Evolutionary conservation across 2,797 vertebrate genomes (phyloP).

Genomic region (Enteromius argenteus): DNA sequence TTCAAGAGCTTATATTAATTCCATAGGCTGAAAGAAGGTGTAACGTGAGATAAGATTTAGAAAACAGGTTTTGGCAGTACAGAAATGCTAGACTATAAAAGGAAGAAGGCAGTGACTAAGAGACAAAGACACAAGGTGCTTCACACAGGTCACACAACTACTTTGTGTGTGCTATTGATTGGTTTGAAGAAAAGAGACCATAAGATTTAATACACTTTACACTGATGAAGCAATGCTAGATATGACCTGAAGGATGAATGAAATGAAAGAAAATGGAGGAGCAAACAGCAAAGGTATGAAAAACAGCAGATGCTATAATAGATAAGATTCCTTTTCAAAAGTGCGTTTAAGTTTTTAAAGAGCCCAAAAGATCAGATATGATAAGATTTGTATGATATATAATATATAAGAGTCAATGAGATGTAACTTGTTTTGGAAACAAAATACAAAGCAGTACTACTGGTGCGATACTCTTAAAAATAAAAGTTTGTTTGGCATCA

Average conservation of each 20-base stretch:
- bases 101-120: conserved; percentile 8
- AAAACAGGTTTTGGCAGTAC: conserved; percentile 36
- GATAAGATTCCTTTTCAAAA: not conserved
- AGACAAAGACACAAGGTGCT: not conserved
- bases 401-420: not conserved
- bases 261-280: conserved; percentile 13
- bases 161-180: not conserved
- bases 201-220: not conserved
- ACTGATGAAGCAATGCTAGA: not conserved
- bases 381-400: not conserved
- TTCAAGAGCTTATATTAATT: not conserved
- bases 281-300: conserved; percentile 50
- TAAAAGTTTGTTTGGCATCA: not conserved
- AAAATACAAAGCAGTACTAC: not conserved
- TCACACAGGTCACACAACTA: not conserved
- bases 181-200: not conserved
- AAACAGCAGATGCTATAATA: not conserved
- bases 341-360: not conserved
- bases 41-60: not conserved
- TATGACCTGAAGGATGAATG: conserved; percentile 11
- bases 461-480: not conserved
- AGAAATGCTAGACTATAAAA: conserved; percentile 14
- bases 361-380: not conserved
- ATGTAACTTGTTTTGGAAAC: not conserved
- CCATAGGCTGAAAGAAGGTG: not conserved